Conservation (phyloP, 2,113 vertebrate genomes). For the Ophiodon elongatus region DNA sequence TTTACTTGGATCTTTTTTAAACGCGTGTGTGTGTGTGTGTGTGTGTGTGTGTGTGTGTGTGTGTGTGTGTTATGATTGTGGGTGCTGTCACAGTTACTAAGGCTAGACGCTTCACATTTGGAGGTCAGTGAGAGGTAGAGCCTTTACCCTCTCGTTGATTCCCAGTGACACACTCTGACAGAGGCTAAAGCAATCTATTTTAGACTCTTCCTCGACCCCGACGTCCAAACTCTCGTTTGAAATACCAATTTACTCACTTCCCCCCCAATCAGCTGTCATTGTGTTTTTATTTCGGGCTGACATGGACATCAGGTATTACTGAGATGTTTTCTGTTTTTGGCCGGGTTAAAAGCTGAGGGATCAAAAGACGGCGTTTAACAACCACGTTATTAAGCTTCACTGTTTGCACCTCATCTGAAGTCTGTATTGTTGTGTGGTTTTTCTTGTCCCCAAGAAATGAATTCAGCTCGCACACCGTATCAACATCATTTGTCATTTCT, state of each 20-base stretch:
- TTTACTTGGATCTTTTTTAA: slow-evolving; percentile 8
- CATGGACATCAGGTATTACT: slow-evolving; percentile 26
- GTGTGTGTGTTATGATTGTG: slow-evolving; percentile 43
- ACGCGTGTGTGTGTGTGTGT: slow-evolving; percentile 35
- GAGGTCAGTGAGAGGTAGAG: slow-evolving; percentile 71
- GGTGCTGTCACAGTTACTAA: slow-evolving; percentile 60
- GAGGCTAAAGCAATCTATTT: slow-evolving; percentile 61
- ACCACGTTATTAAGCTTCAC: slow-evolving; percentile 52
- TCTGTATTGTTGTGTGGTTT: slow-evolving; percentile 26
- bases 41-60: slow-evolving; percentile 32
- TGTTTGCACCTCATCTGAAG: slow-evolving; percentile 46
- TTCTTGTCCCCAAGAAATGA: slow-evolving; percentile 42
- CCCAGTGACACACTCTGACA: slow-evolving; percentile 60
- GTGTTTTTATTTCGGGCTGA: slow-evolving; percentile 49
- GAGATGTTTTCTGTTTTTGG: slow-evolving; percentile 28
- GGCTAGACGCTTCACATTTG: slow-evolving; percentile 58
- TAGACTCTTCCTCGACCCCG: slow-evolving; percentile 42
- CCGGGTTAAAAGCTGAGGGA: slow-evolving; percentile 21
- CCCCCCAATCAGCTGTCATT: slow-evolving; percentile 45
- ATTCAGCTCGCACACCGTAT: slow-evolving; percentile 55
- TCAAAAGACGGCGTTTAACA: slow-evolving; percentile 38
- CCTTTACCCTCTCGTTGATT: slow-evolving; percentile 61
- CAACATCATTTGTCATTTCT: slow-evolving; percentile 74
- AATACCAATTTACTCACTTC: slow-evolving; percentile 44
- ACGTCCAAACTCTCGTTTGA: slow-evolving; percentile 46